Base-by-base conservation (phyloP, 2,113 vertebrate genomes). In the Gadus macrocephalus region DNA sequence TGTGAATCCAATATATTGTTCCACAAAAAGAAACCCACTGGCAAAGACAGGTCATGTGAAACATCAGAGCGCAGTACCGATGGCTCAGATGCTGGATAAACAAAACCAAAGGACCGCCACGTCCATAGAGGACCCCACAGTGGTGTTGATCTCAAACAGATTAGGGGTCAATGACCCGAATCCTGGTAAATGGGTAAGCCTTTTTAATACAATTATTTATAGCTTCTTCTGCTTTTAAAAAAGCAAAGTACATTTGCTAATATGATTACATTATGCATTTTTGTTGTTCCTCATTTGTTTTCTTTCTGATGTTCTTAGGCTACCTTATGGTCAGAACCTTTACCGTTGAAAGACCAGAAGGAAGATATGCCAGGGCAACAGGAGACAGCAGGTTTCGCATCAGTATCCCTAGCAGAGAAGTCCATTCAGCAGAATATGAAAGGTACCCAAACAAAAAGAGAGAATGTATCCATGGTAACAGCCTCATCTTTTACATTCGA, bases 151-250 rank as follows among this genome's bases (percentile, higher is more conserved):
- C 17, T 19, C 63, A 60, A 49, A 49, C 42, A 72, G 65, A 14
- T 8, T 5, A 49, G 15, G 15, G 20, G 61, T 27, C 7, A 78
- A 82, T 6, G 71, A 61, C 64, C 70, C 67, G 14, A 76, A 59
- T 69, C 81, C 58, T 80, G 86, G 71, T 70, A 71, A 67, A 75
- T 81, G 79, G 88, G 88, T 90, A 85, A 81, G 20, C 15, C 3
- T 42, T 15, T 35, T 4, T 35, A 5, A 35, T 35, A 35, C 6
- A 35, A 35, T 4, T 35, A 35, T 35, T 35, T 35, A 35, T 35
- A 35, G 3, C 31, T 35, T 35, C 31, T 35, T 19, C 53, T 16
- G 9, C 42, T 66, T 38, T 15, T 53, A 3, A 49, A 14, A n/a
- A 15, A 16, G 31, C 25, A 14, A 16, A 64, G 25, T 16, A 5